phyloP scores from a whole-genome alignment of 1,140 invertebrate genomes.

The Cyclargus thomasi region DNA sequence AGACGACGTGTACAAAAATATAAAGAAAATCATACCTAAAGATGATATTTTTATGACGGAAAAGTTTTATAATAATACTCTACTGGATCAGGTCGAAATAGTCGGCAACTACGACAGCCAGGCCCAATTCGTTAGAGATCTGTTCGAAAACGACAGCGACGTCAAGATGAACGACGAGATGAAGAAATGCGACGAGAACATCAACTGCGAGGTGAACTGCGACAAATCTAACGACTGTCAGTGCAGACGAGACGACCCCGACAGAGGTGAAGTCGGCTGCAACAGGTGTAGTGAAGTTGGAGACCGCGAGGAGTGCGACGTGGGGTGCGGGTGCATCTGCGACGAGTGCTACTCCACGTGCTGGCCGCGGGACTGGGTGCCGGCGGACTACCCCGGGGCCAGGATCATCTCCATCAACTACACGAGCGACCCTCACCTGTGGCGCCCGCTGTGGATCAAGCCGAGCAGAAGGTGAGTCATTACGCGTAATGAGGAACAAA shows the following conservation, averaged over 20 bases:
- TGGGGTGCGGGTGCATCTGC: conserved; percentile 58
- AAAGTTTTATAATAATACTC: conserved; percentile 54
- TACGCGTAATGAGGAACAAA: too few relatives aligned
- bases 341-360: conserved; percentile 76
- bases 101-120: conserved; percentile 55
- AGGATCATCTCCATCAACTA: conserved; percentile 83
- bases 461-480: conserved; percentile 76
- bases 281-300: conserved; percentile 24
- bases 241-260: background rate
- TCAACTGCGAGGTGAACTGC: conserved; percentile 10
- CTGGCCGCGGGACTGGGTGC: conserved; percentile 83
- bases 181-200: background rate
- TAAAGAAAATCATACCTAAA: conserved; percentile 41
- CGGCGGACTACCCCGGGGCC: conserved; percentile 79
- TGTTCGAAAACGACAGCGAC: conserved; percentile 41
- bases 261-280: conserved; percentile 2
- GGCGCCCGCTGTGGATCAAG: conserved; percentile 81
- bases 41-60: conserved; percentile 55
- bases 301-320: conserved; percentile 31
- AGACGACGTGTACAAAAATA: conserved; percentile 30
- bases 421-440: conserved; percentile 81
- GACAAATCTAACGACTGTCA: background rate
- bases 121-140: conserved; percentile 54
- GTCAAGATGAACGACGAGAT: conserved; percentile 12
- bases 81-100: conserved; percentile 42